Evolutionary conservation across 2,113 vertebrate genomes (phyloP).

Genomic region (Ovibos moschatus): DNA sequence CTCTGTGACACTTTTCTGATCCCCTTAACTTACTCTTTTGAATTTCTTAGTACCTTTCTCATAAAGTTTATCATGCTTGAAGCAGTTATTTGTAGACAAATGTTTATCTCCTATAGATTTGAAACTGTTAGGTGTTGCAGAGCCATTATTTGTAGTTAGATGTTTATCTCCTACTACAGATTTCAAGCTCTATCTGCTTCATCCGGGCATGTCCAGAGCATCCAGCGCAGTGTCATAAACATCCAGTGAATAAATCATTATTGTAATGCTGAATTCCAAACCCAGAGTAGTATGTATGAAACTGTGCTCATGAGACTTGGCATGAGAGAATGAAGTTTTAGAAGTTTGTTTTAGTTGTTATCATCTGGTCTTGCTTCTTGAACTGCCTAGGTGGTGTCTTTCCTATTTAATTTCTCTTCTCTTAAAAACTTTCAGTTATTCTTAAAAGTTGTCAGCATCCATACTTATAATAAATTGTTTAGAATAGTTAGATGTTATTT

Average conservation of each 20-base stretch:
- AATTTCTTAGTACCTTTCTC: not conserved
- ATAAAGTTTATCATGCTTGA: not conserved
- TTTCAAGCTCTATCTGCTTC: not conserved
- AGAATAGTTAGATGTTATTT: not conserved
- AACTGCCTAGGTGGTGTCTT: not conserved
- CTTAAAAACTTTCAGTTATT: not conserved
- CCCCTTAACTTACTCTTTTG: not conserved
- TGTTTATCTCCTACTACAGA: not conserved
- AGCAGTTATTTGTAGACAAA: conserved; percentile 24
- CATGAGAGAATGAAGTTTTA: not conserved
- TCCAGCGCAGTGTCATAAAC: not conserved
- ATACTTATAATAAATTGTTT: not conserved
- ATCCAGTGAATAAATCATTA: conserved; percentile 8
- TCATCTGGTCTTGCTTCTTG: not conserved
- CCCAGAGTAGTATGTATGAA: not conserved
- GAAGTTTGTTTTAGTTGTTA: not conserved
- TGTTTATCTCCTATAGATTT: not conserved
- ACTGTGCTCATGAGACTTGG: not conserved
- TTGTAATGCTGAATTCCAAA: not conserved
- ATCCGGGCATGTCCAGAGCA: not conserved
- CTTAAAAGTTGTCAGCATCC: not conserved
- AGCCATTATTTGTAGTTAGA: conserved; percentile 14
- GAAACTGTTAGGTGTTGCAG: not conserved
- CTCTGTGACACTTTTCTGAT: not conserved
- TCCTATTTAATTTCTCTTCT: not conserved